Base-by-base conservation (phyloP, 2,113 vertebrate genomes). In the Agapornis roseicollis region DNA sequence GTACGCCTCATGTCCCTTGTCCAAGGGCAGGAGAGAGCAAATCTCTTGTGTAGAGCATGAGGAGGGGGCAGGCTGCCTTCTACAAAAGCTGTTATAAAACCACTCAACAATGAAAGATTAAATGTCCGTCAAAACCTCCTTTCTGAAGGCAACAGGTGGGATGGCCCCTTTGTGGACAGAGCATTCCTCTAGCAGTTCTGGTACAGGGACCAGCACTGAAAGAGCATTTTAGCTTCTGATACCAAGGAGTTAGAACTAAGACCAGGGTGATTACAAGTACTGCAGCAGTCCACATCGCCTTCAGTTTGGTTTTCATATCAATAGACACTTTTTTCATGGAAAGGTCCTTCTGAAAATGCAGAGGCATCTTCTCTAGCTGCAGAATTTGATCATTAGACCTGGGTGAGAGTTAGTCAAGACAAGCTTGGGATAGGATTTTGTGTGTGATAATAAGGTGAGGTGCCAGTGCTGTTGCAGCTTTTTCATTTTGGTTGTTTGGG, bases 1-100 rank as follows among this genome's bases (percentile, higher is more conserved):
- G 0, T 65, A 6, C 7, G 0, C 16, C 13, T 13, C 14, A 2
- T 69, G 19, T 73, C 31, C 17, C 8, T 78, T 85, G 27, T 73
- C 15, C 17, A 52, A 50, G 41, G 52, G 44, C 49, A 44, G 29
- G 19, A 60, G 27, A 78, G 35, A 25, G 17, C 55, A 87, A 33
- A 64, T 12, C 22, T 58, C 29, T 69, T 74, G 47, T 79, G 47
- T 8, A 79, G 80, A 74, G 28, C 47, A 29, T 70, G 17, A 63
- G 2, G 24, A 56, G 52, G 70, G 37, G 19, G 17, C 46, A 87
- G 39, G 17, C 52, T 78, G 50, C 52, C 17, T 92, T 78, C 47
- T 91, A 29, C 60, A 74, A 42, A 60, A 23, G 39, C 33, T 86
- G 27, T 58, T 92, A 33, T 76, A 56, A 91, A 87, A 64, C 41